Conservation (phyloP, 2,113 vertebrate species). For the Vidua chalybeata region DNA sequence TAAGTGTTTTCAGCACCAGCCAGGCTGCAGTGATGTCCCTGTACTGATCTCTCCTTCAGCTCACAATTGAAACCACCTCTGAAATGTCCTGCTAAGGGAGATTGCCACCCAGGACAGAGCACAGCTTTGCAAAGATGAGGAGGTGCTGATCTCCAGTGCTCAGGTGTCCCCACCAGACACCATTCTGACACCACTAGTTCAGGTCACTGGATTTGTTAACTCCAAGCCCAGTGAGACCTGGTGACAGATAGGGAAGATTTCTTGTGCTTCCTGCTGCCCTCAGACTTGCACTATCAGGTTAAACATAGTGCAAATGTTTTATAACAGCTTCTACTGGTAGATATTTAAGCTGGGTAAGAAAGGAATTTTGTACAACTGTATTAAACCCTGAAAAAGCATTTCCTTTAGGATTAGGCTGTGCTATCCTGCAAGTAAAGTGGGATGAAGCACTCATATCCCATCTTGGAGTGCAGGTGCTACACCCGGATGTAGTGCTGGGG, state of each 20-base stretch:
- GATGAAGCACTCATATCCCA: not conserved
- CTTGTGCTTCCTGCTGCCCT: not conserved
- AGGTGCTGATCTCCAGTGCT: not conserved
- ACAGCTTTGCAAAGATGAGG: not conserved
- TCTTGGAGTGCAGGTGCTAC: not conserved
- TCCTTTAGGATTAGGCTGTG: not conserved
- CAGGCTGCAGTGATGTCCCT: not conserved
- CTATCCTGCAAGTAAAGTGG: not conserved
- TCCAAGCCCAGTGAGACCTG: not conserved
- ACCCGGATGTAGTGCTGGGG: accelerated
- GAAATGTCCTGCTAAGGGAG: not conserved
- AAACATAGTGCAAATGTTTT: not conserved
- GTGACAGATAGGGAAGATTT: not conserved
- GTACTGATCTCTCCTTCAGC: not conserved
- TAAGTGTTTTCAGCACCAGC: not conserved
- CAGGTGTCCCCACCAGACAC: not conserved
- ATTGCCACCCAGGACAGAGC: not conserved
- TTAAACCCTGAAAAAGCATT: not conserved
- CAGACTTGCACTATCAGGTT: not conserved
- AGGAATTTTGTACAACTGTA: not conserved
- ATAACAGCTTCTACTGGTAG: not conserved
- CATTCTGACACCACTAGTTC: not conserved
- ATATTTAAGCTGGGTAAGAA: not conserved
- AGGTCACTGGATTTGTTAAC: not conserved
- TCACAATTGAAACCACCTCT: not conserved